A percentile compares a stretch with the other conserved stretches of the same genome.
Conservation (phyloP, 2,797 vertebrate genomes). For the Silurus aristotelis region DNA sequence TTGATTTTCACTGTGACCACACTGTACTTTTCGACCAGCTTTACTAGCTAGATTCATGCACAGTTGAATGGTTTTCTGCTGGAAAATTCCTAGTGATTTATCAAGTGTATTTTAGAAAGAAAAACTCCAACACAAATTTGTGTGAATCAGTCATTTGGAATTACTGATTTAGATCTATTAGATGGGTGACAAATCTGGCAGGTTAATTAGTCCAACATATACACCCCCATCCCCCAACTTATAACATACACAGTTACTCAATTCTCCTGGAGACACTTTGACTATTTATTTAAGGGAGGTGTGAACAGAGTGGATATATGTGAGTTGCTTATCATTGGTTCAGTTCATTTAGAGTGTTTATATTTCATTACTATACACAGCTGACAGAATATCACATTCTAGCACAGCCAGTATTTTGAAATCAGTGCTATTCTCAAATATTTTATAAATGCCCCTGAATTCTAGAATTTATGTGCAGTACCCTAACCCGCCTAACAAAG, state of each 20-base stretch:
- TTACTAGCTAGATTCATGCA: background rate
- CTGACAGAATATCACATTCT: background rate
- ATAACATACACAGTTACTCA: background rate
- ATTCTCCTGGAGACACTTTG: background rate
- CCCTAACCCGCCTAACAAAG: constrained; percentile 11
- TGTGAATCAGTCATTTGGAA: too few relatives aligned
- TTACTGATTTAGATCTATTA: constrained; percentile 21
- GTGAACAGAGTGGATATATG: background rate
- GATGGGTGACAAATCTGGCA: background rate
- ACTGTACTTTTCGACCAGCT: background rate
- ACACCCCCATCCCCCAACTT: background rate
- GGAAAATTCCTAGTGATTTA: too few relatives aligned
- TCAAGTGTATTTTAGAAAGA: background rate
- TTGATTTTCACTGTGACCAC: background rate
- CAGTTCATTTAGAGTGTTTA: background rate
- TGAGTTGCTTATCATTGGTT: background rate
- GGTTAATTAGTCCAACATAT: constrained; percentile 7
- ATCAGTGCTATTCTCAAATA: background rate
- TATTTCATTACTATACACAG: background rate
- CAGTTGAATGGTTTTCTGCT: background rate
- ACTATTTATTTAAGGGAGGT: background rate
- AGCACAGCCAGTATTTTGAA: background rate
- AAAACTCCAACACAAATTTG: background rate
- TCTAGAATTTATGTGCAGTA: constrained; percentile 32
- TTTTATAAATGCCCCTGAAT: background rate